These are phyloP conservation scores for Palythoa grandiflora DNA, from an alignment of 92 coral and sea anemone genomes.

Conservation along the genomic window DNA sequence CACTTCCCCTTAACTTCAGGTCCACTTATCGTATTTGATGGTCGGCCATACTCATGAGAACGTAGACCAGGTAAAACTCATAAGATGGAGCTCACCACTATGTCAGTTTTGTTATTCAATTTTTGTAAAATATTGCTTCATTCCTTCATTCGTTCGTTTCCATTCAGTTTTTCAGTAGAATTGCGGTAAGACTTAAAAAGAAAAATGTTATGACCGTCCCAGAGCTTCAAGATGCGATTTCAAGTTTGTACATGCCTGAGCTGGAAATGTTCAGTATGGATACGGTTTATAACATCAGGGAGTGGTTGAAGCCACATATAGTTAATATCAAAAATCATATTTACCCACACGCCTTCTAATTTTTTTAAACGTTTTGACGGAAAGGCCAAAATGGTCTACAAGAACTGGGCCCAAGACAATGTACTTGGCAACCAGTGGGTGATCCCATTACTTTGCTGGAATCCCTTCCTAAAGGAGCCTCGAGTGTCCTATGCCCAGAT, in stretches of 20 bases:
- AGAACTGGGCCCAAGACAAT: conserved; percentile 60
- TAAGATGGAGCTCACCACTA: too few species aligned
- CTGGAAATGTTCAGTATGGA: too few species aligned
- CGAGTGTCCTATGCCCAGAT: too few species aligned
- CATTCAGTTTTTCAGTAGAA: conserved; percentile 36
- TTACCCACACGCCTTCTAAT: conserved; percentile 3
- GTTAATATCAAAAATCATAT: conserved; percentile 28
- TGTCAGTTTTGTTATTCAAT: too few species aligned
- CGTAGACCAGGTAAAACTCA: neutral
- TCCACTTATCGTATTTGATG: neutral
- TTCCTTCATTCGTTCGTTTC: too few species aligned
- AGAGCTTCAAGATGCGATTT: neutral
- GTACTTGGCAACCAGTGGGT: conserved; percentile 31
- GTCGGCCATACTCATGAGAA: neutral
- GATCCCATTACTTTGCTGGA: too few species aligned
- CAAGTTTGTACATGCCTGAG: too few species aligned
- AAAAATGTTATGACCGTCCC: conserved; percentile 31
- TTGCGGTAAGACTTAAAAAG: conserved; percentile 4
- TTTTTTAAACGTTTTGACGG: conserved; percentile 29
- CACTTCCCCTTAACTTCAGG: neutral
- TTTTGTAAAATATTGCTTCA: too few species aligned
- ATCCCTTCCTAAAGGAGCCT: too few species aligned
- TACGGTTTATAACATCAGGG: too few species aligned
- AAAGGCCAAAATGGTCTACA: conserved; percentile 34
- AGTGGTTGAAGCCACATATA: too few species aligned